These are phyloP conservation scores for Oenanthe oenanthe DNA, from an alignment of 2,113 vertebrate genomes.

Conservation along the genomic window DNA sequence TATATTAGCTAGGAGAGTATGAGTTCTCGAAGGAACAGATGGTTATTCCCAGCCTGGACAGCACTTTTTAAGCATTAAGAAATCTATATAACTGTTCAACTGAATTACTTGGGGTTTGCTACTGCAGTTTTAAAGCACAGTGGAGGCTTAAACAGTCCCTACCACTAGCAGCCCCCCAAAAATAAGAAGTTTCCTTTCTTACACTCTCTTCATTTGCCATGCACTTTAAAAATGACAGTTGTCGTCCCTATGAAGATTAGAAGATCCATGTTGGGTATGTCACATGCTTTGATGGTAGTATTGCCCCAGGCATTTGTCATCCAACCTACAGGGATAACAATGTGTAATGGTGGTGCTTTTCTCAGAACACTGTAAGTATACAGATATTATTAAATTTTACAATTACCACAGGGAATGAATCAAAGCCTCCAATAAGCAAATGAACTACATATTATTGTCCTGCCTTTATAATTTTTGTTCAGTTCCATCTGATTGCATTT, in stretches of 20 bases:
- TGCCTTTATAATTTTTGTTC: constrained; percentile 79
- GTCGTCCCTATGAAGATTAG: constrained; percentile 84
- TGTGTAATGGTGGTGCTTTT: constrained; percentile 80
- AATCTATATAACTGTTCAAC: constrained; percentile 46
- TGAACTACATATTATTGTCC: constrained; percentile 78
- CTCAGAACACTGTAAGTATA: constrained; percentile 79
- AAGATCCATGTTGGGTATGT: constrained; percentile 76
- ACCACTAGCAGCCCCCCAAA: not conserved
- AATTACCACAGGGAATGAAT: constrained; percentile 86
- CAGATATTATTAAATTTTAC: constrained; percentile 82
- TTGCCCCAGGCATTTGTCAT: constrained; percentile 85
- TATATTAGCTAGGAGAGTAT: not conserved
- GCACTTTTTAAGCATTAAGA: constrained; percentile 51
- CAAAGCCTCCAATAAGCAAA: constrained; percentile 81
- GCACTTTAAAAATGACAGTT: constrained; percentile 82
- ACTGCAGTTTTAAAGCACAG: not conserved
- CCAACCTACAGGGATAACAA: constrained; percentile 88
- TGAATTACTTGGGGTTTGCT: not conserved
- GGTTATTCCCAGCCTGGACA: constrained; percentile 20
- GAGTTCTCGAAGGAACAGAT: constrained; percentile 35
- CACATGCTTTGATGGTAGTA: constrained; percentile 83
- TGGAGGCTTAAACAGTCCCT: not conserved
- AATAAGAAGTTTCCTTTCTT: constrained; percentile 19
- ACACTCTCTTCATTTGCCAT: constrained; percentile 56
- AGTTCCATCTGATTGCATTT: constrained; percentile 70